Percentiles rank a stretch among this genome's conserved stretches.
Conservation (phyloP, 2,113 vertebrate genomes). For the Uria lomvia region DNA sequence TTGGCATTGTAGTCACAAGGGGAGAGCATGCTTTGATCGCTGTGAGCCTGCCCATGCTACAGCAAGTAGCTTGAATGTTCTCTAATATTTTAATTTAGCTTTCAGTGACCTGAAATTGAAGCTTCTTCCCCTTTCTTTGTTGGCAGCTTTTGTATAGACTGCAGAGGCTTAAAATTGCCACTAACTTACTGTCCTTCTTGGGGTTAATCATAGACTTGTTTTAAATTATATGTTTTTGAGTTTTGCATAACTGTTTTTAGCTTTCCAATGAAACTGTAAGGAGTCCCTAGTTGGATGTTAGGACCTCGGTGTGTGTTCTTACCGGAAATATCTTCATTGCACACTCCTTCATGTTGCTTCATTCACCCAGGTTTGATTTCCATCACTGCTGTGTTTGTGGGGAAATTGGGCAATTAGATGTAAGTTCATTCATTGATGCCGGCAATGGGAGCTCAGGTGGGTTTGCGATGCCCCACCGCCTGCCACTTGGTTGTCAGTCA, state of each 20-base stretch:
- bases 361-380: not conserved
- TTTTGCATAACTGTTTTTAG: not conserved
- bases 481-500: not conserved
- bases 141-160: not conserved
- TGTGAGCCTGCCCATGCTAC: not conserved
- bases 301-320: not conserved
- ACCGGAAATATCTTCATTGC: not conserved
- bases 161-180: not conserved
- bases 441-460: not conserved
- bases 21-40: not conserved
- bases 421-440: fast-evolving
- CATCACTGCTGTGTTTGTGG: not conserved
- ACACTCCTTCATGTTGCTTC: not conserved
- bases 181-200: not conserved
- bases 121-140: not conserved
- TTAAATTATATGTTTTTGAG: not conserved
- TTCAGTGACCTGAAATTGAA: not conserved
- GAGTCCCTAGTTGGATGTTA: not conserved
- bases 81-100: not conserved
- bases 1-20: too few relatives aligned
- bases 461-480: not conserved
- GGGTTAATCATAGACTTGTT: not conserved
- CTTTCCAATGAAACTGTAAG: not conserved
- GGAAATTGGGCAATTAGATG: not conserved
- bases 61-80: too few relatives aligned